Evolutionary conservation across 92 coral and sea anemone species (phyloP).

Genomic region (Bergia sp.): DNA sequence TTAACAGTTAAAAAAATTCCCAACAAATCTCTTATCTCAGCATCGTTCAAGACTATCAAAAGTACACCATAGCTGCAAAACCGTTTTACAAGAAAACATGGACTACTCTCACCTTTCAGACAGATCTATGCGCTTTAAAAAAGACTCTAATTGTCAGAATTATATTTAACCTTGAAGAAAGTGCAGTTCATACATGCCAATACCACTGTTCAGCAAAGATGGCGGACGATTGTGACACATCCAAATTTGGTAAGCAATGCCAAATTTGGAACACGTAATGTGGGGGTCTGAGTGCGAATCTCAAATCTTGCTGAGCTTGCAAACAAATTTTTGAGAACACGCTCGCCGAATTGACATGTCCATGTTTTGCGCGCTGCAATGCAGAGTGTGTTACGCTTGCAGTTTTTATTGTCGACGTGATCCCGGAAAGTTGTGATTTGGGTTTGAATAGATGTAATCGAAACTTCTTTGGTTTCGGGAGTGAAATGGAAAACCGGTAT

Average conservation of each 20-base stretch:
- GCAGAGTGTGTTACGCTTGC: background rate
- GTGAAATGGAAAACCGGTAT: constrained; percentile 14
- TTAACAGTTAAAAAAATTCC: too few relatives aligned
- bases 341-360: background rate
- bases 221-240: constrained; percentile 32
- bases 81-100: background rate
- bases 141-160: background rate
- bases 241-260: constrained; percentile 29
- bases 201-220: background rate
- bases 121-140: background rate
- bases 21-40: background rate
- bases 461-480: background rate
- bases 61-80: background rate
- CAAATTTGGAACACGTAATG: constrained; percentile 8
- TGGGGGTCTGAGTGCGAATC: background rate
- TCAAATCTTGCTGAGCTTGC: background rate
- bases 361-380: background rate
- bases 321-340: background rate
- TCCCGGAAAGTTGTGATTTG: background rate
- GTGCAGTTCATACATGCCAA: background rate
- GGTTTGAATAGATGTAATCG: background rate
- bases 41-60: background rate
- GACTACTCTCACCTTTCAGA: constrained; percentile 4
- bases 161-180: background rate
- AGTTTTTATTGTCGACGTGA: background rate